These are phyloP conservation scores for Mus spretus DNA, from an alignment of 2,797 vertebrate species.

Conservation along the genomic window DNA sequence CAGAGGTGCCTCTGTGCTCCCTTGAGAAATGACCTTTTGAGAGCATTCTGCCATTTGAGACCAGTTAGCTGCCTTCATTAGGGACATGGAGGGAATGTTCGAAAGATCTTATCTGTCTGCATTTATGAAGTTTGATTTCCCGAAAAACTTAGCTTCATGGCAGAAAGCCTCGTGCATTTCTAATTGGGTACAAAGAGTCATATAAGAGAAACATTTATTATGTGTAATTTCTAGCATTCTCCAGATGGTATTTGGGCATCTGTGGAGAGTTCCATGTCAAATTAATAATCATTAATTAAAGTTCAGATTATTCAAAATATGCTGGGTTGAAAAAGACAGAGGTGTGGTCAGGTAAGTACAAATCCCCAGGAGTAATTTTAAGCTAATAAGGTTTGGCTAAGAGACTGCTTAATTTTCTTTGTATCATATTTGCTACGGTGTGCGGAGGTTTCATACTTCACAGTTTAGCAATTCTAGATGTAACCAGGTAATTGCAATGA, in stretches of 20 bases:
- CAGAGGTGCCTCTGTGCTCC: not conserved
- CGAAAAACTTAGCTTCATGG: conserved; percentile 66
- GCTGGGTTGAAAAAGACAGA: conserved; percentile 49
- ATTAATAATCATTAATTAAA: conserved; percentile 77
- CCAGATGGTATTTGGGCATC: conserved; percentile 69
- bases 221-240: conserved; percentile 65
- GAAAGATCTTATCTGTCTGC: conserved; percentile 44
- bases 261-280: conserved; percentile 59
- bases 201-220: conserved; percentile 74
- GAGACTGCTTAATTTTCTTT: not conserved
- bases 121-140: conserved; percentile 54
- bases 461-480: conserved; percentile 66
- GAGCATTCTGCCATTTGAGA: not conserved
- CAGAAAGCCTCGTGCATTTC: conserved; percentile 67
- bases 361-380: conserved; percentile 42
- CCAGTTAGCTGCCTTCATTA: not conserved
- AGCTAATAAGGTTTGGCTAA: conserved; percentile 20
- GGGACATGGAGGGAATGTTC: conserved; percentile 26
- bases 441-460: not conserved
- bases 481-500: conserved; percentile 73
- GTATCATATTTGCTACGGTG: conserved; percentile 10
- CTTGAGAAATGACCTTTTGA: not conserved
- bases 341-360: conserved; percentile 34
- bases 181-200: conserved; percentile 71
- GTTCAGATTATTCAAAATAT: conserved; percentile 70